A percentile compares a stretch with the other conserved stretches of the same genome.
phyloP scores from a whole-genome alignment of 2,888 invertebrate species.

The Chymomyza amoena region DNA sequence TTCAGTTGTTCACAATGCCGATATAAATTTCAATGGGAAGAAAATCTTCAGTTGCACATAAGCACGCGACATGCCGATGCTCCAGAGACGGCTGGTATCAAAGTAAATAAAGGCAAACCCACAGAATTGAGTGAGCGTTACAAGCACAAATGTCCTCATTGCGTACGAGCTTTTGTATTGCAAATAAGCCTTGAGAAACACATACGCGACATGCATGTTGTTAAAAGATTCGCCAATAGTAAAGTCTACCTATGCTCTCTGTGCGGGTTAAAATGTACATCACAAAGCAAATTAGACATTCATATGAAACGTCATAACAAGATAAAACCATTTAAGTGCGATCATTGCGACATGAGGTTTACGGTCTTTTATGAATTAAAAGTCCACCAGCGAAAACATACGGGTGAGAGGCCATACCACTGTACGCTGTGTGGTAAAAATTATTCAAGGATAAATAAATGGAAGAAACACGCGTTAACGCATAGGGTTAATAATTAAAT shows the following conservation, averaged over 20 bases:
- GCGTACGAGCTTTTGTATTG: conserved; percentile 34
- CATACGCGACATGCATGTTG: conserved; percentile 18
- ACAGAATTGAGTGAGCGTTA: not conserved
- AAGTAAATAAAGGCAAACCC: not conserved
- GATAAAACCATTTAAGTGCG: conserved; percentile 82
- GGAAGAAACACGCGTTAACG: conserved; percentile 81
- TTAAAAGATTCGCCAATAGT: not conserved
- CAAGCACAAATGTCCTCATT: conserved; percentile 25
- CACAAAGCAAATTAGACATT: conserved; percentile 81
- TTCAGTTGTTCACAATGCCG: conserved; percentile 47
- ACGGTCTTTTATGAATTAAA: conserved; percentile 81
- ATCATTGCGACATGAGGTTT: conserved; percentile 81
- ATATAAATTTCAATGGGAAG: conserved; percentile 55
- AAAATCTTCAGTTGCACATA: conserved; percentile 46
- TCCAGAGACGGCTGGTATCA: not conserved
- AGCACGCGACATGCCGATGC: conserved; percentile 14
- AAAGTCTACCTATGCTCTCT: conserved; percentile 79
- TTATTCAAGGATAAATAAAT: conserved; percentile 81
- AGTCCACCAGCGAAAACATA: conserved; percentile 81
- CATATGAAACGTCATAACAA: conserved; percentile 83
- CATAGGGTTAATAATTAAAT: conserved; percentile 69
- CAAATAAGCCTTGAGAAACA: conserved; percentile 38
- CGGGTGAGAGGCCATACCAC: conserved; percentile 80
- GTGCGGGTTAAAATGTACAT: conserved; percentile 81
- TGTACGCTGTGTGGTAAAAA: conserved; percentile 69